Evolutionary conservation across 1,140 invertebrate genomes (phyloP).

Genomic region (Venustaconcha ellipsiformis): DNA sequence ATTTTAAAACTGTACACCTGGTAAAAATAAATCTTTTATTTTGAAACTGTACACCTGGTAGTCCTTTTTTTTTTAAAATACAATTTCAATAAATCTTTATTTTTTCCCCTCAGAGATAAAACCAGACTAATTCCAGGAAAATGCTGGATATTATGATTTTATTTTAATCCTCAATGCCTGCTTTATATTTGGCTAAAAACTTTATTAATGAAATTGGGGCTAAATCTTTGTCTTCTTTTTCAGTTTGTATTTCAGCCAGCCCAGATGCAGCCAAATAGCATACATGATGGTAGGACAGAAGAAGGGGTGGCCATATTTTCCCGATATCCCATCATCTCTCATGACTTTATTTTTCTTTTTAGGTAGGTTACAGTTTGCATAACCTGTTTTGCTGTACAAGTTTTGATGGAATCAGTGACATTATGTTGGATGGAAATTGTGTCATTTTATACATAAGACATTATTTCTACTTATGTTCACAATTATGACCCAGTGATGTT

Average conservation of each 20-base stretch:
- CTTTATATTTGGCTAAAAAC: too few relatives aligned
- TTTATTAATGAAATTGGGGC: not conserved
- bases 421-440: not conserved
- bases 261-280: slow-evolving; percentile 37
- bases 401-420: not conserved
- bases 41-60: too few relatives aligned
- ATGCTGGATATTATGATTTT: too few relatives aligned
- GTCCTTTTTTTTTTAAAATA: too few relatives aligned
- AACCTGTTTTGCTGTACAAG: not conserved
- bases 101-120: too few relatives aligned
- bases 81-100: too few relatives aligned
- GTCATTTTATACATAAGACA: not conserved
- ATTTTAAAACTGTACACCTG: too few relatives aligned
- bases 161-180: too few relatives aligned
- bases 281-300: slow-evolving; percentile 44
- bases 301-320: slow-evolving; percentile 54
- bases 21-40: too few relatives aligned
- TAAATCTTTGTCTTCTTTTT: not conserved
- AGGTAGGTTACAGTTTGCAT: slow-evolving; percentile 31
- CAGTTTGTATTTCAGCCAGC: slow-evolving; percentile 50
- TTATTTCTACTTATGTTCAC: not conserved
- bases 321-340: slow-evolving; percentile 41
- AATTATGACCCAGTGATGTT: not conserved
- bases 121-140: too few relatives aligned
- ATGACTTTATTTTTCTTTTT: slow-evolving; percentile 35